A percentile compares a stretch with the other conserved stretches of the same genome.
Conservation (phyloP, 2,113 vertebrate genomes). For the Numenius arquata region DNA sequence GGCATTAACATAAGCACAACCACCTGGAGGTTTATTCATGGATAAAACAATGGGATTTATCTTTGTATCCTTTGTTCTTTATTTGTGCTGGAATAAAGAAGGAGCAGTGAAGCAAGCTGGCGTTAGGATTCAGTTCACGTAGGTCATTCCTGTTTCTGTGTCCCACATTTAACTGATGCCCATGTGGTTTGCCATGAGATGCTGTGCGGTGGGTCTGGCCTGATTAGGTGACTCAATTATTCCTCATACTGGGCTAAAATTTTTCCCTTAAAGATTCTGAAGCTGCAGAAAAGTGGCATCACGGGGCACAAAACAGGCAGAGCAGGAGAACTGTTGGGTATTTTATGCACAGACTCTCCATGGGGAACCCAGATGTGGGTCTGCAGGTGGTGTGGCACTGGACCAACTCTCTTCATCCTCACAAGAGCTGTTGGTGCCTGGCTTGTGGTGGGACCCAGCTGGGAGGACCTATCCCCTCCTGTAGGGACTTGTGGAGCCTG, state of each 20-base stretch:
- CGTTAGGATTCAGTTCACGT: background rate
- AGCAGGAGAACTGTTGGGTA: background rate
- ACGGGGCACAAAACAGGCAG: background rate
- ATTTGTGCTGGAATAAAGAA: background rate
- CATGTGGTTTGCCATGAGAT: background rate
- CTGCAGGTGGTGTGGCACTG: background rate
- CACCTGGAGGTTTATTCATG: constrained; percentile 49
- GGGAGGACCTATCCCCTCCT: background rate
- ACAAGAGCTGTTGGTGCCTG: background rate
- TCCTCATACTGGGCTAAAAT: background rate
- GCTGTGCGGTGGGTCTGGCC: background rate
- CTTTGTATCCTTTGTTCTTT: constrained; percentile 39
- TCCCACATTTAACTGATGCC: background rate
- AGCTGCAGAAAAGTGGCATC: background rate
- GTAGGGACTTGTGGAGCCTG: background rate
- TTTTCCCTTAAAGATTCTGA: background rate
- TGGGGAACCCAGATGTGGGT: background rate
- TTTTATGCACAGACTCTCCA: background rate
- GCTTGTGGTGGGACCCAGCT: background rate
- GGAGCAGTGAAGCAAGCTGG: background rate
- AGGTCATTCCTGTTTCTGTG: background rate
- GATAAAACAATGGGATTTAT: constrained; percentile 51
- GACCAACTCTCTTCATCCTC: background rate
- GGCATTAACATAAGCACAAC: constrained; percentile 42
- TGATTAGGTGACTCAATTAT: background rate